phyloP scores from a whole-genome alignment of 2,888 invertebrate species.

The Aricia artaxerxes region DNA sequence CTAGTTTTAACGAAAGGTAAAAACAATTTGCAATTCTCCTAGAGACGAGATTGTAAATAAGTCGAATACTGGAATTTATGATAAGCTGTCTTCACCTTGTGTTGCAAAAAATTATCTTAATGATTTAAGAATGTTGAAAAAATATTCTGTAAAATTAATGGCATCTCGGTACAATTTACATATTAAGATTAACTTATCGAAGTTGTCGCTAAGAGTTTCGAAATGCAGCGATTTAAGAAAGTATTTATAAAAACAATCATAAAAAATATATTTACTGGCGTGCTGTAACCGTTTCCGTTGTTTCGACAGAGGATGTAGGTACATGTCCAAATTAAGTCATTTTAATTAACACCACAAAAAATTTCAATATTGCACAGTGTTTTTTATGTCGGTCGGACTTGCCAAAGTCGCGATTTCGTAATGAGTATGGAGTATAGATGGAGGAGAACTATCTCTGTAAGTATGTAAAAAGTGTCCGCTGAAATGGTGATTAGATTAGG shows the following conservation, averaged over 20 bases:
- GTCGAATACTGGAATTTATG: neutral
- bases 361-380: neutral
- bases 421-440: too few relatives aligned
- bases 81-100: slow-evolving; percentile 2
- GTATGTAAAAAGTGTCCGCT: too few relatives aligned
- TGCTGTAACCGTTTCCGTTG: slow-evolving; percentile 9
- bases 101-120: neutral
- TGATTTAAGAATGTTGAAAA: slow-evolving; percentile 10
- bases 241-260: slow-evolving; percentile 12
- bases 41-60: neutral
- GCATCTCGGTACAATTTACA: slow-evolving; percentile 2
- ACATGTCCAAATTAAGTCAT: slow-evolving; percentile 14
- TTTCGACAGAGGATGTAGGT: slow-evolving; percentile 19
- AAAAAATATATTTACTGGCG: neutral
- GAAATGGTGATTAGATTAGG: too few relatives aligned
- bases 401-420: neutral
- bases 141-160: neutral
- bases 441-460: too few relatives aligned
- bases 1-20: too few relatives aligned
- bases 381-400: neutral
- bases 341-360: slow-evolving; percentile 16
- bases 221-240: slow-evolving; percentile 2
- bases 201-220: neutral
- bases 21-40: neutral
- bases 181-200: slow-evolving; percentile 14